A percentile compares a stretch with the other conserved stretches of the same genome.
Evolutionary conservation across 2,113 vertebrate genomes (phyloP).

Genomic region (Notarius quadriscutis): DNA sequence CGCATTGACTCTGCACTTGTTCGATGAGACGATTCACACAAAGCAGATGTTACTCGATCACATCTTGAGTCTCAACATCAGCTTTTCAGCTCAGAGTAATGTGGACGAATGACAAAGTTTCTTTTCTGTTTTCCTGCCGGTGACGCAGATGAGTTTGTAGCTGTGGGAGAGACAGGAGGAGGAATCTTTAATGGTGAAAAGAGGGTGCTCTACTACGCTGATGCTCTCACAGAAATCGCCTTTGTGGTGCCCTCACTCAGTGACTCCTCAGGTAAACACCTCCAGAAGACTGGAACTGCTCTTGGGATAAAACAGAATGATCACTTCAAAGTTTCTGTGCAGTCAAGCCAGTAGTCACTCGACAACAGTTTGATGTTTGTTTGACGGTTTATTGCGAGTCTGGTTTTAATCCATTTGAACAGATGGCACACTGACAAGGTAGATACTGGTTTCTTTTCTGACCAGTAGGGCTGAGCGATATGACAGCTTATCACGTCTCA

Average conservation of each 20-base stretch:
- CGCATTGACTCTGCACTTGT: not conserved
- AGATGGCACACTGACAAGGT: not conserved
- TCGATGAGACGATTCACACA: not conserved
- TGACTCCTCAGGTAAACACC: constrained; percentile 79
- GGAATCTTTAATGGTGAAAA: constrained; percentile 86
- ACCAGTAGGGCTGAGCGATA: not conserved
- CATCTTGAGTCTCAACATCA: not conserved
- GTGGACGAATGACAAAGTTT: not conserved
- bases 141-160: constrained; percentile 73
- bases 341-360: not conserved
- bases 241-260: constrained; percentile 84
- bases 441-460: not conserved
- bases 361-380: not conserved
- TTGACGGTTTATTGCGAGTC: not conserved
- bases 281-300: not conserved
- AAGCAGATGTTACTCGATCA: not conserved
- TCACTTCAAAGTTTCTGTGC: not conserved
- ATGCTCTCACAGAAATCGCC: constrained; percentile 87
- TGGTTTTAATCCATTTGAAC: not conserved
- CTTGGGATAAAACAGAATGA: not conserved
- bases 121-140: constrained; percentile 27
- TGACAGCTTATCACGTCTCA: not conserved
- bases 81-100: not conserved
- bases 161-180: constrained; percentile 78
- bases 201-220: constrained; percentile 85